phyloP scores from a whole-genome alignment of 2,888 invertebrate species.

The Halictus ligatus region DNA sequence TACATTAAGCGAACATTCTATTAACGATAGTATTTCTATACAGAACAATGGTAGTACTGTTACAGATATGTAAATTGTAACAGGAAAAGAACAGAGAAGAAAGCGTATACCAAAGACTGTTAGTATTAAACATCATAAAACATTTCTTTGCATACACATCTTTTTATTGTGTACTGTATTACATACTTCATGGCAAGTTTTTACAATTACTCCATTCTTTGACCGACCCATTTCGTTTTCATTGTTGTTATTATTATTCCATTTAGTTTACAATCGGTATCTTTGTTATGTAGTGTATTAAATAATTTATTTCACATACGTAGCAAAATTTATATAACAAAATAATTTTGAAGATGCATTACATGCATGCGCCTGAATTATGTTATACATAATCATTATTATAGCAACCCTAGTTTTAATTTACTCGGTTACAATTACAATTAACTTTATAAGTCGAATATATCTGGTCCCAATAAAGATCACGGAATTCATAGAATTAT shows the following conservation, averaged over 20 bases:
- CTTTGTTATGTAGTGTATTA: conserved; percentile 37
- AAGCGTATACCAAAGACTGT: conserved; percentile 38
- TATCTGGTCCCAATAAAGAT: conserved; percentile 58
- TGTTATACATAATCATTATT: conserved; percentile 5
- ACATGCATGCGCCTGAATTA: conserved; percentile 1
- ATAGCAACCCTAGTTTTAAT: conserved; percentile 21
- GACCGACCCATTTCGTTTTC: neutral
- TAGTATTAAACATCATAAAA: conserved; percentile 39
- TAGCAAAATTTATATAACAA: conserved; percentile 66
- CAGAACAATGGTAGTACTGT: conserved; percentile 47
- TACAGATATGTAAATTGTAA: conserved; percentile 38
- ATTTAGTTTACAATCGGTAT: conserved; percentile 10
- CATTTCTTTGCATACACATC: neutral
- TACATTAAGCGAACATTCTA: conserved; percentile 66
- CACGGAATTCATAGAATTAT: conserved; percentile 46
- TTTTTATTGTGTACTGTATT: conserved; percentile 29
- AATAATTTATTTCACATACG: conserved; percentile 50
- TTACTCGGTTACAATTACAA: conserved; percentile 12
- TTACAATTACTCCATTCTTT: conserved; percentile 18
- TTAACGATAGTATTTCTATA: conserved; percentile 42
- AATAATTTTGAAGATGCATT: conserved; percentile 48
- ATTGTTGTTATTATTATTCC: conserved; percentile 6
- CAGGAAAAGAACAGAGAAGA: conserved; percentile 1
- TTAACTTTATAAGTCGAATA: conserved; percentile 47
- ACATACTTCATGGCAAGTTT: conserved; percentile 11